Evolutionary conservation across 2,888 invertebrate genomes (phyloP).

Genomic region (Perithous albicinctus): DNA sequence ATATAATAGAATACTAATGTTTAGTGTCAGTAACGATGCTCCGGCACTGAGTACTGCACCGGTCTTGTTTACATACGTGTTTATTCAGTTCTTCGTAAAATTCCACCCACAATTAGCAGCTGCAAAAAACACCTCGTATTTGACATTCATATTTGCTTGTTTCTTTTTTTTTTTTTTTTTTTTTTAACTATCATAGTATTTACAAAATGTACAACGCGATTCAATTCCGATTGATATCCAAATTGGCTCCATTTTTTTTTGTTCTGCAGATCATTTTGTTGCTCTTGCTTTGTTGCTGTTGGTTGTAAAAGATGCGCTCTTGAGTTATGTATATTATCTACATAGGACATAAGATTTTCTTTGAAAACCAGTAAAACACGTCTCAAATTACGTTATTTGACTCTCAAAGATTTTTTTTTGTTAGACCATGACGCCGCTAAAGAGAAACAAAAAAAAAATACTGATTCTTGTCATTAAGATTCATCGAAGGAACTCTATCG

Average conservation of each 20-base stretch:
- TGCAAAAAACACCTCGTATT: slow-evolving; percentile 58
- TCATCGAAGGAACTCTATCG: slow-evolving; percentile 34
- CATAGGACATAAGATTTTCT: slow-evolving; percentile 52
- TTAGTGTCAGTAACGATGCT: slow-evolving; percentile 71
- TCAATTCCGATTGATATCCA: slow-evolving; percentile 70
- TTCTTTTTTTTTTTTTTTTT: too few species aligned
- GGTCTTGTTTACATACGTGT: slow-evolving; percentile 62
- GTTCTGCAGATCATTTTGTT: slow-evolving; percentile 20
- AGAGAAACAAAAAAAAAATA: slow-evolving; percentile 49
- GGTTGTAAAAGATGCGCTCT: slow-evolving; percentile 40
- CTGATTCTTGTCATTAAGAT: slow-evolving; percentile 31
- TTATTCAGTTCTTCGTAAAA: slow-evolving; percentile 59
- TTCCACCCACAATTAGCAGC: slow-evolving; percentile 69
- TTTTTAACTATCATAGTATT: slow-evolving; percentile 69
- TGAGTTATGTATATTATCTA: slow-evolving; percentile 66
- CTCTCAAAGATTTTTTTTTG: not conserved
- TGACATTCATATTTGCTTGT: slow-evolving; percentile 65
- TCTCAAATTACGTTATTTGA: slow-evolving; percentile 21
- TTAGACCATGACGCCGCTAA: slow-evolving; percentile 5
- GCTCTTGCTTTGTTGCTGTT: slow-evolving; percentile 8
- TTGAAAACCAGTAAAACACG: slow-evolving; percentile 51
- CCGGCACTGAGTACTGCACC: slow-evolving; percentile 69
- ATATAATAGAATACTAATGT: slow-evolving; percentile 65
- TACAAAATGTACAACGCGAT: slow-evolving; percentile 77
- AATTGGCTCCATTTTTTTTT: slow-evolving; percentile 14